These are phyloP conservation scores for Ploceus nigricollis DNA, from an alignment of 2,113 vertebrate genomes.

Conservation along the genomic window DNA sequence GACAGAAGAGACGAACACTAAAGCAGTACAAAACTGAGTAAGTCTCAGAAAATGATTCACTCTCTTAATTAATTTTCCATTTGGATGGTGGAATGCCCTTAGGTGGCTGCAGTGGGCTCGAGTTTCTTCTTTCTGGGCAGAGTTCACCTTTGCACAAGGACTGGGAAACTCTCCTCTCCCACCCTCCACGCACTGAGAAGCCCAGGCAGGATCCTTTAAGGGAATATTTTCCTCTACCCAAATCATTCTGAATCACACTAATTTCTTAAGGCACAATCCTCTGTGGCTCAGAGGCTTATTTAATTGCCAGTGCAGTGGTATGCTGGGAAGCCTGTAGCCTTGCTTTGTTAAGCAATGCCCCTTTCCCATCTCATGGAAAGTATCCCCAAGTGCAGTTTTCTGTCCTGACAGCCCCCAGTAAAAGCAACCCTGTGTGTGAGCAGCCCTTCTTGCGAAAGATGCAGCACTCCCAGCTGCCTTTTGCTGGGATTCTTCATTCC, in stretches of 20 bases:
- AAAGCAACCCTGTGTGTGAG: not conserved
- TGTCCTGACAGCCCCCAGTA: not conserved
- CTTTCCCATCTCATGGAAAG: not conserved
- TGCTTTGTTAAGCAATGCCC: conserved; percentile 18
- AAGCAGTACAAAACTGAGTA: conserved; percentile 33
- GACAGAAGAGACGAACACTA: conserved; percentile 8
- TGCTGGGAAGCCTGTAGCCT: not conserved
- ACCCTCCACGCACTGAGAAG: not conserved
- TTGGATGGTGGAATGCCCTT: conserved; percentile 58
- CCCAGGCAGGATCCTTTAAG: conserved; percentile 12
- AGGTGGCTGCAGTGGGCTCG: conserved; percentile 48
- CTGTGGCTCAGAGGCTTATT: conserved; percentile 33
- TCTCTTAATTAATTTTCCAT: conserved; percentile 67
- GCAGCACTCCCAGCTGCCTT: not conserved
- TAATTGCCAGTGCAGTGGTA: not conserved
- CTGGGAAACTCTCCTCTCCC: conserved; percentile 44
- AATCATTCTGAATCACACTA: conserved; percentile 31
- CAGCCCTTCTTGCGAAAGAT: not conserved
- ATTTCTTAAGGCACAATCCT: conserved; percentile 48
- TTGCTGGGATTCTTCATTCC: not conserved
- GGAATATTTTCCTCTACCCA: conserved; percentile 40
- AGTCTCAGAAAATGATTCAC: conserved; percentile 59
- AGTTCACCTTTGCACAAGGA: conserved; percentile 55
- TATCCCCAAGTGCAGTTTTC: not conserved
- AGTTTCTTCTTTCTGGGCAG: conserved; percentile 48